Conservation (phyloP, 2,797 vertebrate species). For the Bothrops alternatus region DNA sequence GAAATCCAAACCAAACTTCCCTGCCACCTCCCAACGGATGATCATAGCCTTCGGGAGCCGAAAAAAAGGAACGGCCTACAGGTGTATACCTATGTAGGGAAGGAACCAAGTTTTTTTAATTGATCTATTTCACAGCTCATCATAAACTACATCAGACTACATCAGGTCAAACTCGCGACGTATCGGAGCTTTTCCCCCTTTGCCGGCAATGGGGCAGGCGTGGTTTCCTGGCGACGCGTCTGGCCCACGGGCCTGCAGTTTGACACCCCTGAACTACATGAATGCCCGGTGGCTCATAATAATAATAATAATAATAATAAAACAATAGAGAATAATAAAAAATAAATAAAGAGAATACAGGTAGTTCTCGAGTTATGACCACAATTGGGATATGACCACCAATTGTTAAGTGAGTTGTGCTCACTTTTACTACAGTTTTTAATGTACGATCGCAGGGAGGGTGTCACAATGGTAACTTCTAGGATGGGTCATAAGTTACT, state of each 20-base stretch:
- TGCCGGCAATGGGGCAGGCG: too few species aligned
- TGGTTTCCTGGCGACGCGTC: too few species aligned
- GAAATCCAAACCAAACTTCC: slow-evolving; percentile 99
- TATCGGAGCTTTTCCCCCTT: too few species aligned
- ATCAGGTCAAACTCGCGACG: too few species aligned
- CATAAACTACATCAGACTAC: background rate
- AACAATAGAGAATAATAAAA: background rate
- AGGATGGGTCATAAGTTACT: too few species aligned
- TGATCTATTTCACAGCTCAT: background rate
- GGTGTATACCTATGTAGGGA: slow-evolving; percentile 87
- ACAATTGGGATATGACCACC: background rate
- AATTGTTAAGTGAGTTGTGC: background rate
- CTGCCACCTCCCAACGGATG: slow-evolving; percentile 95
- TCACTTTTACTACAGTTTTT: background rate
- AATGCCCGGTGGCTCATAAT: background rate
- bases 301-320: background rate
- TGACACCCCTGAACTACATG: background rate
- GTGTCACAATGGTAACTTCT: too few species aligned
- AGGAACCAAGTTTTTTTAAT: slow-evolving; percentile 6
- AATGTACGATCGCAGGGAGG: background rate
- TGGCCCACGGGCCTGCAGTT: too few species aligned
- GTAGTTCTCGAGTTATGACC: background rate
- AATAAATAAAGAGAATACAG: background rate
- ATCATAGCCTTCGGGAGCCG: slow-evolving; percentile 96
- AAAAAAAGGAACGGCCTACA: slow-evolving; percentile 98